Evolutionary conservation across 2,113 vertebrate genomes (phyloP), one percentile per base, ranked within the genome.

Genomic region (Junco hyemalis): DNA sequence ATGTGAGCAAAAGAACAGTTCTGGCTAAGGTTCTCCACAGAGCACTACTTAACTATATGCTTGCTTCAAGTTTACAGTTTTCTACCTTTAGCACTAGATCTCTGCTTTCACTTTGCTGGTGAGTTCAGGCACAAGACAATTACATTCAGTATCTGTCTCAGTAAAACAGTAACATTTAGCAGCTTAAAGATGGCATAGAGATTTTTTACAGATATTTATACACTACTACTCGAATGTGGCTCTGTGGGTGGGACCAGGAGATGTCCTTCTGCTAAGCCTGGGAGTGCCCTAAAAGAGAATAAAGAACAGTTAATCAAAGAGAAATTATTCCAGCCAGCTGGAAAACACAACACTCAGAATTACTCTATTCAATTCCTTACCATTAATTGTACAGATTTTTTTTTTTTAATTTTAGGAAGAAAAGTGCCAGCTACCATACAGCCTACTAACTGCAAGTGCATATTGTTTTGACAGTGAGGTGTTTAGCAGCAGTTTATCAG

Each of bases 221-320:
- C 42, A 76, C 72, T 54, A 97, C 97, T 98, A 99, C 81, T 99
- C 99, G 96, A 99, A 99, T 2, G 98, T 97, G 82, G 98, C 95
- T 97, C 98, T 98, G 89, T 98, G 98, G 28, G 99, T 98, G 51
- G 99, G 98, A 94, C 98, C 98, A 22, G 99, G 99, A 61, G 99
- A 99, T 11, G 96, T 98, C 97, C 99, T 99, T 82, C 99, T 99
- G 98, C 98, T 97, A 78, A 99, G 98, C 73, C 99, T 98, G 40
- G 99, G 99, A 8, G 99, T 99, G 83, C 99, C 98, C 99, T 99
- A 57, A 90, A 97, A 94, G 93, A 93, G 36, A 91, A 24, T 36
- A 92, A 76, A 57, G 35, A 69, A 38, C 12, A 76, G 29, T 94
- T 80, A 94, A 82, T 83, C 12, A 53, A 33, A 64, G 45, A 28